These are phyloP conservation scores for Phania funesta DNA, from an alignment of 2,888 invertebrate species.

Conservation along the genomic window DNA sequence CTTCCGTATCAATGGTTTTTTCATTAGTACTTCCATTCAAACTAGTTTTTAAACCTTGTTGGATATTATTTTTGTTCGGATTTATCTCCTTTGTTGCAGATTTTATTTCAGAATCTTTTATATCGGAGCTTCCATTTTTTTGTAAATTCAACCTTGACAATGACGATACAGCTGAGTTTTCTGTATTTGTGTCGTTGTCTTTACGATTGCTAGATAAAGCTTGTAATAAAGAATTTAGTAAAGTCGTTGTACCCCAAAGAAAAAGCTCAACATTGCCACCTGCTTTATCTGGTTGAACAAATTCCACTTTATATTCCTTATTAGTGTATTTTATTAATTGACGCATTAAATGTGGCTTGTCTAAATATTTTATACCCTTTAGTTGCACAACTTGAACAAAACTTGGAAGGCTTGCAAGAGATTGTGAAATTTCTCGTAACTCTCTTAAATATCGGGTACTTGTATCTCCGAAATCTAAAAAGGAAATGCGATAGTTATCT, in stretches of 20 bases:
- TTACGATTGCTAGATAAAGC: not conserved
- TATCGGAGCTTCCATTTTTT: not conserved
- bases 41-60: not conserved
- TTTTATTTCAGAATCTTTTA: not conserved
- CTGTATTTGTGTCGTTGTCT: not conserved
- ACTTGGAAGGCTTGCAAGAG: slow-evolving; percentile 40
- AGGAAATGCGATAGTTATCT: slow-evolving; percentile 8
- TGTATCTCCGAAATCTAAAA: slow-evolving; percentile 40
- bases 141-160: not conserved
- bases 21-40: not conserved
- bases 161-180: slow-evolving; percentile 25
- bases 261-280: slow-evolving; percentile 22
- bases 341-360: not conserved
- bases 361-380: slow-evolving; percentile 8
- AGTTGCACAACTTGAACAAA: slow-evolving; percentile 31
- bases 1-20: not conserved
- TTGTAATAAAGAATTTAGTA: slow-evolving; percentile 29
- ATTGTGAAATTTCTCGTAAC: slow-evolving; percentile 3
- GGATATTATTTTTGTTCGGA: not conserved
- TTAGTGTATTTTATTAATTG: not conserved
- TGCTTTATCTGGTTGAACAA: not conserved
- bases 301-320: slow-evolving; percentile 44
- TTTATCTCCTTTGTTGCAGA: not conserved
- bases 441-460: not conserved
- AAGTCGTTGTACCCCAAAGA: slow-evolving; percentile 30